Evolutionary conservation across 1,140 invertebrate genomes (phyloP), one percentile per base, ranked within the genome.

Genomic region (Meloidogyne hapla): DNA sequence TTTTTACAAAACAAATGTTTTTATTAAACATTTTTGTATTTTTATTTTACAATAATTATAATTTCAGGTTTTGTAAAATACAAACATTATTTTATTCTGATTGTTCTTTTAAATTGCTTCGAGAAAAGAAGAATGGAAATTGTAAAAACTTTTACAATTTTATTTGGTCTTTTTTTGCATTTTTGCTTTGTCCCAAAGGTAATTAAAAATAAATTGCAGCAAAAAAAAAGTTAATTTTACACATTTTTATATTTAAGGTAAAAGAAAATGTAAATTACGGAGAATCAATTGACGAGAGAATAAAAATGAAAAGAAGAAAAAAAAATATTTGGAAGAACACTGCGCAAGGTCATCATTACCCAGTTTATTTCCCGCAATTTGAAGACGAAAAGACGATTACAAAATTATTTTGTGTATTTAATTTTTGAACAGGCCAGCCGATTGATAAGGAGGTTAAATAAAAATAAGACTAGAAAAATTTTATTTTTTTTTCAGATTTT

Each of bases 141-240:
- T 56, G n/a, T 56, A 56, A 56, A 56, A 56, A 56, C 48, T 56
- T 56, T 56, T 56, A 56, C 48, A 56, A 56, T 33, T 33, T 33
- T 6, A 8, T 4, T 33, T 33, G 33, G 33, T 33, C 33, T 48
- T 48, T 48, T 48, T 48, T 56, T 56, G 12, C 3, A 56, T 56
- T 56, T 56, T 56, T 56, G 3, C 48, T 56, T 56, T 56, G 48
- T 56, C 12, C 33, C 48, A 56, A n/a, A 56, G 18, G 13, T 18
- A 56, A 56, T 56, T 56, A 56, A 56, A n/a, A 56, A 48, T 48
- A 48, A 18, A n/a, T n/a, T 56, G 33, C 33, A 33, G 33, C 33
- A 33, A 33, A 33, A 33, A 15, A 1, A 15, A 15, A 45, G 42
- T 5, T 56, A 56, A 56, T 56, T 56, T 56, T 56, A 56, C n/a